Evolutionary conservation across 2,888 invertebrate species (phyloP).

Genomic region (Heliconius ethilla): DNA sequence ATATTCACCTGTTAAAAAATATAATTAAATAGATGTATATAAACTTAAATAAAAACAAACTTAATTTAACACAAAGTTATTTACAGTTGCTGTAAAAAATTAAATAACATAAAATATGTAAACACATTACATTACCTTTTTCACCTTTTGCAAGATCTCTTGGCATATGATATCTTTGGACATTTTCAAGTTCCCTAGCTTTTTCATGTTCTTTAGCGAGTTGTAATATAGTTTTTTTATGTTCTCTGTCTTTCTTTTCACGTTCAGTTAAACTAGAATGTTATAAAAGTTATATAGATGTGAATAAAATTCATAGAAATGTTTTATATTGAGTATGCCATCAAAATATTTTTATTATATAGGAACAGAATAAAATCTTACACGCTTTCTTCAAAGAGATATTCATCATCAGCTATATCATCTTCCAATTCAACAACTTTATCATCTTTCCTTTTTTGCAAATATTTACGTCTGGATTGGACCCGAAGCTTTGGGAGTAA

Average conservation of each 20-base stretch:
- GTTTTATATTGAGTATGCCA: not conserved
- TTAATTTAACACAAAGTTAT: not conserved
- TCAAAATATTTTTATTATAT: not conserved
- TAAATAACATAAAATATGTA: not conserved
- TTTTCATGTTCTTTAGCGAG: slow-evolving; percentile 97
- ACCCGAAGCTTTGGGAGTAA: slow-evolving; percentile 93
- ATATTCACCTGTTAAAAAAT: slow-evolving; percentile 82
- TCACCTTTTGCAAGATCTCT: slow-evolving; percentile 90
- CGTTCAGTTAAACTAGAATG: slow-evolving; percentile 89
- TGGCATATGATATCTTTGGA: slow-evolving; percentile 97
- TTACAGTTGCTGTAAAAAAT: not conserved
- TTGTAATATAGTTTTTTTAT: slow-evolving; percentile 94
- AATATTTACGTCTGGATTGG: slow-evolving; percentile 95
- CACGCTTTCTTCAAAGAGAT: slow-evolving; percentile 93
- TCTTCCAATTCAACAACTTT: slow-evolving; percentile 97
- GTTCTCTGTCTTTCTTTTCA: slow-evolving; percentile 91
- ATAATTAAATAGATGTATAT: not conserved
- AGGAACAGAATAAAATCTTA: slow-evolving; percentile 73
- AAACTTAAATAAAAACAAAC: not conserved
- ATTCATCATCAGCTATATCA: slow-evolving; percentile 97
- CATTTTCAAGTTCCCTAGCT: slow-evolving; percentile 95
- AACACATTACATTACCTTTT: slow-evolving; percentile 67
- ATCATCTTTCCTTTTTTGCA: slow-evolving; percentile 97
- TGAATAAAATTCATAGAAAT: not conserved
- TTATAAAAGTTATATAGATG: not conserved